Conservation (phyloP, 2,888 invertebrate species). For the Tipula unca region DNA sequence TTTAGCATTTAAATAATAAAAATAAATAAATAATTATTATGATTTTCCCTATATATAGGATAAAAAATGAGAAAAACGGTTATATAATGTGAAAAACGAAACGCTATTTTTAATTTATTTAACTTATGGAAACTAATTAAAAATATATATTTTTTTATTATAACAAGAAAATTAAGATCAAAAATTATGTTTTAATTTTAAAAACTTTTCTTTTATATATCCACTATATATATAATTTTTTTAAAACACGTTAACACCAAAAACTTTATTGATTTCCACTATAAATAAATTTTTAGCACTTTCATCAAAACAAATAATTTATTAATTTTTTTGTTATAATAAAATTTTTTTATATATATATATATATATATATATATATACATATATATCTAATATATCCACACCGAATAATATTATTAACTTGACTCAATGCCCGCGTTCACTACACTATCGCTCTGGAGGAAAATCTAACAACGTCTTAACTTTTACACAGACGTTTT, state of each 20-base stretch:
- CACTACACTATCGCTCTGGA: not conserved
- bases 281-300: not conserved
- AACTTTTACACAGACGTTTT: constrained; percentile 42
- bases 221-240: not conserved
- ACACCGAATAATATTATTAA: not conserved
- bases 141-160: not conserved
- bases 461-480: constrained; percentile 31
- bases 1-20: not conserved
- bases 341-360: not conserved
- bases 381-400: no score
- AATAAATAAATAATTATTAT: not conserved
- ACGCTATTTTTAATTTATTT: not conserved
- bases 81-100: not conserved
- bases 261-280: not conserved
- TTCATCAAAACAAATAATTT: not conserved
- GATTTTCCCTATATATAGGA: not conserved
- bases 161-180: not conserved
- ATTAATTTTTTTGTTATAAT: not conserved
- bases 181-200: not conserved
- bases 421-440: not conserved
- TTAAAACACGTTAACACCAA: not conserved
- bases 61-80: not conserved
- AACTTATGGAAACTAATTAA: not conserved
- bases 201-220: not conserved
- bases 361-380: no score